Base-by-base conservation (phyloP, 1,140 invertebrate species). In the Euwallacea similis region DNA sequence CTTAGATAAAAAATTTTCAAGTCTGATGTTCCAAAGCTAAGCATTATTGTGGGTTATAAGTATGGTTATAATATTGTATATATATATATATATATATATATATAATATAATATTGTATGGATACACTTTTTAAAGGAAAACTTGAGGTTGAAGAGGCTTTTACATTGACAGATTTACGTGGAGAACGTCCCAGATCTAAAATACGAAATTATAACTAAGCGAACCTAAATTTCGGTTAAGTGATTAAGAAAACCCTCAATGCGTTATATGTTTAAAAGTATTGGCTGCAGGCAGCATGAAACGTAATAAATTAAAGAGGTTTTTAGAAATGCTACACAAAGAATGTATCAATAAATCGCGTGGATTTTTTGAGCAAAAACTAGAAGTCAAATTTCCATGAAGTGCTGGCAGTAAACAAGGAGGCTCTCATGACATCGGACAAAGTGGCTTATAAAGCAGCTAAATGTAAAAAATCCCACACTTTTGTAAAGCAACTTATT, bases 351-450 rank as follows among this genome's bases (percentile, higher is more conserved):
- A 46, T 47, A 71, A 71, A 56, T 50, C 50, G n/a, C 44, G 21
- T 11, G n/a, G 21, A 50, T 69, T 69, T 59, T 69, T 54, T 21
- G 44, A 46, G 62, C 13, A 21, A 41, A 64, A 71, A 43, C 13
- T 7, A 44, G 16, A 33, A 64, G n/a, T 42, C 2, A 2, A 41
- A 53, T 61, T 42, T 71, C 2, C 7, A 59, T 0, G 55, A 71
- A 46, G 11, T n/a, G 2, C 0, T 58, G 7, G 44, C 13, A 54
- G 55, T 33, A 15, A 64, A 43, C 33, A 11, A 21, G 15, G 56
- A 13, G 15, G 47, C 42, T 56, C 10, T 56, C 4, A n/a, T n/a
- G n/a, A n/a, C n/a, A n/a, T n/a, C n/a, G n/a, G n/a, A 71, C 43
- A 21, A 56, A 60, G 56, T 68, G 13, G 7, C n/a, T 9, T 33